Base-by-base conservation (phyloP, 1,140 invertebrate species). In the Drosophila paulistorum region DNA sequence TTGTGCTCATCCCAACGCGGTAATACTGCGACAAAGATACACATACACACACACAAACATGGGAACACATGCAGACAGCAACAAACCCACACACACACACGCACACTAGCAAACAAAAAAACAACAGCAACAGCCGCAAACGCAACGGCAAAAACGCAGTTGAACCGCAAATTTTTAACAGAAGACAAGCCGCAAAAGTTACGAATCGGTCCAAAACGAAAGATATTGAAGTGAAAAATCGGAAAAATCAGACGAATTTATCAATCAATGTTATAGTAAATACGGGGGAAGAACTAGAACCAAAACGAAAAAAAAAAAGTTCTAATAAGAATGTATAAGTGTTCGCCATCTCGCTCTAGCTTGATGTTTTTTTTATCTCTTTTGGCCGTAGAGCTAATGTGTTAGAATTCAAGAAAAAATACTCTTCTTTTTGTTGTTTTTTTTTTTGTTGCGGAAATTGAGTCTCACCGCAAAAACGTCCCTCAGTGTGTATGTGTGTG, bases 391-490 rank as follows among this genome's bases (percentile, higher is more conserved):
- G 45, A 51, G 45, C 45, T 23, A 51, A 51, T 51, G 45, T 51
- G 45, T 51, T 51, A 51, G 45, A 51, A 51, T 51, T 51, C 45
- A 20, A 23, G 9, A 20, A 48, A 20, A 51, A 51, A 51, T 17
- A 51, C 9, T 51, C 23, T 51, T 51, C 74, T 80, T 69, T 63
- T 61, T 63, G 51, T 68, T 63, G 41, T 37, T 68, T 77, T 80
- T 30, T 5, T 30, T 30, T 67, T 61, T 68, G 65, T 66, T 75
- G 71, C 71, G 64, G 76, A 75, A 75, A 75, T 79, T 71, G 60
- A 51, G 48, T 39, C 33, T 13, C 61, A 64, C 39, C 61, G 61
- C 42, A 48, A 17, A 33, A 23, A 51, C 45, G 45, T 51, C 9
- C n/a, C 45, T 23, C n/a, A 23, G 35, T 63, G 48, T 75, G 35